Evolutionary conservation across 2,797 vertebrate species (phyloP), one percentile per base, ranked within the genome.

Genomic region (Chlorospingus flavigularis): DNA sequence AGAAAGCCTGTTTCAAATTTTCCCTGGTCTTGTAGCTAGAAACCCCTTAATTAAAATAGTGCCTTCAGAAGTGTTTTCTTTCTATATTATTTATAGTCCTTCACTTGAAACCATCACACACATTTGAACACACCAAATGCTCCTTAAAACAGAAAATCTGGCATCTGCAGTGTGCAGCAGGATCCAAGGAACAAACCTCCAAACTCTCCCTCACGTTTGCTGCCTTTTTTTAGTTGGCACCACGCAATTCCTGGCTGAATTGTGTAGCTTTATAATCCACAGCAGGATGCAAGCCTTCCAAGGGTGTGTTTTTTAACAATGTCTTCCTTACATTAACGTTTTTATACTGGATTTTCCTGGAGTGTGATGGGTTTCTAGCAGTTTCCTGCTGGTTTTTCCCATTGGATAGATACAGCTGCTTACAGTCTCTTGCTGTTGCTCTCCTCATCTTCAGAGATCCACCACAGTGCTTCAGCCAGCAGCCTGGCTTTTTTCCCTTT

Each of bases 101-200:
- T 33, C 7, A 17, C 45, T 66, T 81, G 76, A 87, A 85, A 70
- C 43, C 24, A 58, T 60, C 5, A 1, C 63, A 39, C 20, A 4
- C 35, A 8, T 86, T 79, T 58, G 70, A 81, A 90, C 47, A 55
- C 63, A 65, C 28, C n/a, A 71, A 76, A 43, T 15, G 0, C 54
- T 77, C 60, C 86, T 84, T 72, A 17, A 50, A 54, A 37, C 90
- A 62, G 67, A 70, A 70, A 51, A 40, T 48, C 79, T 91, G 93
- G 92, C 71, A 23, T 24, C 50, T 25, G 58, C 65, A 70, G 39
- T 0, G 1, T n/a, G 30, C 79, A 86, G 92, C 1, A 0, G 31
- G 66, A 66, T 75, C 88, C 95, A 91, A 51, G 63, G 92, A 83
- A 67, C 96, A 87, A 89, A 82, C 40, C 58, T 89, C 84, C 88